These are phyloP conservation scores for Meteorus colon DNA, from an alignment of 2,888 invertebrate species.

Conservation along the genomic window DNA sequence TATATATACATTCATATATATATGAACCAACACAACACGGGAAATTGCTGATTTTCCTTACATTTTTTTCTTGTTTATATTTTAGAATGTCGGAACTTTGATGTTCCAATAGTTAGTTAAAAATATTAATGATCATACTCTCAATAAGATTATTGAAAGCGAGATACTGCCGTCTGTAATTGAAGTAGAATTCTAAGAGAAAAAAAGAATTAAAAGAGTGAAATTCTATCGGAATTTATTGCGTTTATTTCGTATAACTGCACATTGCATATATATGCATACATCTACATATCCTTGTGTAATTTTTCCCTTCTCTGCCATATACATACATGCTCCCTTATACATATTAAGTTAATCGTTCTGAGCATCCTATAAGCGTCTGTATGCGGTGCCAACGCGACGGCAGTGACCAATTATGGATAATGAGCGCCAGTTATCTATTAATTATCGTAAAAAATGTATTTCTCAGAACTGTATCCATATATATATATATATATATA, in stretches of 20 bases:
- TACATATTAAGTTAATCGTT: not conserved
- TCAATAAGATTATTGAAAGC: not conserved
- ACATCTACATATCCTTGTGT: slow-evolving; percentile 12
- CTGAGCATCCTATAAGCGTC: not conserved
- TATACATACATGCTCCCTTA: not conserved
- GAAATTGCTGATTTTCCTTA: not conserved
- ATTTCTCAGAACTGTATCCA: slow-evolving; percentile 16
- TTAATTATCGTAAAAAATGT: slow-evolving; percentile 14
- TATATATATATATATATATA: slow-evolving; percentile 1
- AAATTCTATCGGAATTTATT: slow-evolving; percentile 26
- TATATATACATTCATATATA: not conserved
- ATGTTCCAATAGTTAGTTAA: not conserved
- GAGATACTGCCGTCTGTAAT: not conserved
- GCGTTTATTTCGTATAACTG: not conserved
- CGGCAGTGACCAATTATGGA: slow-evolving; percentile 31
- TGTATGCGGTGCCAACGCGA: not conserved
- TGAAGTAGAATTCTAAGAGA: not conserved
- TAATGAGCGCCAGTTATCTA: slow-evolving; percentile 26
- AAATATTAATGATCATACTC: not conserved
- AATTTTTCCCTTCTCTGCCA: not conserved
- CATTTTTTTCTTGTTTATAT: not conserved
- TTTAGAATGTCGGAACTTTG: not conserved
- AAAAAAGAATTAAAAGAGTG: slow-evolving; percentile 20
- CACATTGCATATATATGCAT: slow-evolving; percentile 4
- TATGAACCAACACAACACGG: not conserved